phyloP scores from a whole-genome alignment of 2,888 invertebrate species.

The Drosophila longiperda region DNA sequence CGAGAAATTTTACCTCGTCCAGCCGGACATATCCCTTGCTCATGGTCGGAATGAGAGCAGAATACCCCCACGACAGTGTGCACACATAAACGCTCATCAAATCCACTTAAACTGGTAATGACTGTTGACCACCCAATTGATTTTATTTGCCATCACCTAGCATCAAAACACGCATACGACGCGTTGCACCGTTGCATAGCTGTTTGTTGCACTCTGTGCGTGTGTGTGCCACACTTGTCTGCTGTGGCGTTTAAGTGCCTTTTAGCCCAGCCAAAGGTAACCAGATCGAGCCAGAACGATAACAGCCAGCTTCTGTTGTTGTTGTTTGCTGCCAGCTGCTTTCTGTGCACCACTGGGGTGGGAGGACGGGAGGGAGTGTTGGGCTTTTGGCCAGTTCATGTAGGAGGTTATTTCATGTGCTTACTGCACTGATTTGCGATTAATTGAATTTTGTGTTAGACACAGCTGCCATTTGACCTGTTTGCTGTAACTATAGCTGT shows the following conservation, averaged over 20 bases:
- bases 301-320: constrained; percentile 40
- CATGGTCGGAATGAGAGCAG: constrained; percentile 36
- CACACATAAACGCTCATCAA: constrained; percentile 76
- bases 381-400: constrained; percentile 1
- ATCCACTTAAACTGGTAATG: constrained; percentile 76
- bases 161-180: constrained; percentile 63
- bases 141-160: constrained; percentile 74
- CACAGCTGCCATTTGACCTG: constrained; percentile 41
- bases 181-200: constrained; percentile 43
- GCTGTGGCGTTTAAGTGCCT: constrained; percentile 58
- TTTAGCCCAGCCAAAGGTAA: constrained; percentile 51
- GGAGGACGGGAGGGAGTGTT: background rate
- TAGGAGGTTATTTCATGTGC: constrained; percentile 46
- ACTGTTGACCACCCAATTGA: constrained; percentile 44
- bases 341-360: constrained; percentile 1
- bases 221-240: constrained; percentile 12
- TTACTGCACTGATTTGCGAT: constrained; percentile 75
- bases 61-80: constrained; percentile 22
- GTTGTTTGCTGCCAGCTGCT: constrained; percentile 38
- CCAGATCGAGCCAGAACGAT: constrained; percentile 15
- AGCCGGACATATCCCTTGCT: constrained; percentile 34
- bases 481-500: constrained; percentile 5
- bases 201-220: constrained; percentile 22
- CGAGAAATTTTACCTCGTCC: background rate
- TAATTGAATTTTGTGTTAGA: constrained; percentile 75